A percentile compares a stretch with the other conserved stretches of the same genome.
These are phyloP conservation scores for Meles meles DNA, from an alignment of 2,113 vertebrate species.

Conservation along the genomic window DNA sequence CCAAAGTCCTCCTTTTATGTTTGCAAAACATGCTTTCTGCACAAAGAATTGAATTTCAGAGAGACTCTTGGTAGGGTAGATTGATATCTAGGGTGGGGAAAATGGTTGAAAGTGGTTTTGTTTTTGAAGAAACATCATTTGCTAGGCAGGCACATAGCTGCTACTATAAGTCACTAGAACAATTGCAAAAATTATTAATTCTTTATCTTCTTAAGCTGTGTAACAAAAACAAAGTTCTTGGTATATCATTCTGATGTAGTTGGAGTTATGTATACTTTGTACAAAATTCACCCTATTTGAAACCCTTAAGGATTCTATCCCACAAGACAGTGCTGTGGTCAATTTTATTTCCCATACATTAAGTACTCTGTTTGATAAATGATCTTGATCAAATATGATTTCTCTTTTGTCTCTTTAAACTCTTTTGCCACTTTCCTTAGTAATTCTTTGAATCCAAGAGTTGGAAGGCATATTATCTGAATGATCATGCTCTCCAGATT, in stretches of 20 bases:
- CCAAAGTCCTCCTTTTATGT: neutral
- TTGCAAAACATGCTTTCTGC: neutral
- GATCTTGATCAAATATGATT: neutral
- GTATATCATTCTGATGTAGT: neutral
- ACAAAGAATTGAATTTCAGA: conserved; percentile 11
- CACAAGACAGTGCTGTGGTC: neutral
- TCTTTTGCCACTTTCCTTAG: neutral
- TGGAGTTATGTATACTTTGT: neutral
- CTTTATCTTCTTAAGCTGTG: neutral
- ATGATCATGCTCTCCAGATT: neutral
- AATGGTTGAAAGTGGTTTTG: neutral
- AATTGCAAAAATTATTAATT: neutral
- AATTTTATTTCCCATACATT: neutral
- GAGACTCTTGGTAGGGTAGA: neutral
- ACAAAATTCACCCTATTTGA: neutral
- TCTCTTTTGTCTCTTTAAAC: neutral
- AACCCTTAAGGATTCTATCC: neutral
- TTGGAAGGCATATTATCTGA: neutral
- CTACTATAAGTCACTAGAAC: neutral
- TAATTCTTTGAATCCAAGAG: neutral
- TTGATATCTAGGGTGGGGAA: neutral
- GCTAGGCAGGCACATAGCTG: neutral
- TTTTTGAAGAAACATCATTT: neutral
- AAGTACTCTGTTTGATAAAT: neutral
- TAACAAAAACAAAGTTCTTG: neutral